phyloP scores from a whole-genome alignment of 2,113 vertebrate species.

The Perca flavescens region DNA sequence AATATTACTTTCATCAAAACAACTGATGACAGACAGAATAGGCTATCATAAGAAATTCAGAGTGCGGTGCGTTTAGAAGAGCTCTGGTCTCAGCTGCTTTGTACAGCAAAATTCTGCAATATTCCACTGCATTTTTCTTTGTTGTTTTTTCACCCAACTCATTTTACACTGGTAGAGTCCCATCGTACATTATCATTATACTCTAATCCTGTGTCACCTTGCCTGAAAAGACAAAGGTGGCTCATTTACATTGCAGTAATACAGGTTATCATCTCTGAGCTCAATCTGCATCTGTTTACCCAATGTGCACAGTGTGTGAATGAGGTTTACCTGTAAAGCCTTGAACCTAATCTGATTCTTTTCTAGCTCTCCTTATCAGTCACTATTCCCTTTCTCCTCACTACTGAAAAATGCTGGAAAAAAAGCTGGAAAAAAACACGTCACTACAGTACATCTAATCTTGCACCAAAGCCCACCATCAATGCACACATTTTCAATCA shows the following conservation, averaged over 20 bases:
- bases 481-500: conserved; percentile 49
- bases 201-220: conserved; percentile 48
- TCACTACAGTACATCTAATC: not conserved
- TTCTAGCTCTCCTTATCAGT: conserved; percentile 21
- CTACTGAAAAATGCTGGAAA: not conserved
- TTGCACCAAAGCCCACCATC: conserved; percentile 33
- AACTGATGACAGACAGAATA: conserved; percentile 7
- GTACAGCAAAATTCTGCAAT: not conserved
- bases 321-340: conserved; percentile 32
- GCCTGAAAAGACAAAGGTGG: conserved; percentile 36
- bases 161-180: conserved; percentile 13
- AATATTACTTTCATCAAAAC: conserved; percentile 36
- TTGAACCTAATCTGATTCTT: conserved; percentile 1
- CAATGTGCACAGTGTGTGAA: conserved; percentile 6
- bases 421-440: not conserved
- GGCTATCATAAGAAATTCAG: not conserved
- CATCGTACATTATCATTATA: conserved; percentile 22
- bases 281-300: conserved; percentile 31
- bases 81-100: not conserved
- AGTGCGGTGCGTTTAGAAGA: not conserved
- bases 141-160: conserved; percentile 4
- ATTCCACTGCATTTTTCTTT: conserved; percentile 10
- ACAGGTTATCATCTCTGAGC: conserved; percentile 34
- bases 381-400: conserved; percentile 13
- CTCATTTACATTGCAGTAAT: conserved; percentile 36